phyloP scores from a whole-genome alignment of 2,797 vertebrate genomes.

The Centroberyx gerrardi region DNA sequence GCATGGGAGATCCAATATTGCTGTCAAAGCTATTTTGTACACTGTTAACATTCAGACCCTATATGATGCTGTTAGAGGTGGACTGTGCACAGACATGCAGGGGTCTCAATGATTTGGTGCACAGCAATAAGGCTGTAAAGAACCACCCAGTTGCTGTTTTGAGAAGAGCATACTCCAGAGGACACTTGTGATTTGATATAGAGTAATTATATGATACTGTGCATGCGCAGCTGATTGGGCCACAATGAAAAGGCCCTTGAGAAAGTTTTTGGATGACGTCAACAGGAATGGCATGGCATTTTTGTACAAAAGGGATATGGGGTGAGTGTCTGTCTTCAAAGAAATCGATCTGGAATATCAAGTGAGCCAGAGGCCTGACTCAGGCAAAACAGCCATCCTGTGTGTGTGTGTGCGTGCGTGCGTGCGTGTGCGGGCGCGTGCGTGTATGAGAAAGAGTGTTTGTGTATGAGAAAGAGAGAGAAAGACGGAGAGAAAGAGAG shows the following conservation, averaged over 20 bases:
- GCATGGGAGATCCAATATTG: constrained; percentile 73
- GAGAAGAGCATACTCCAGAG: constrained; percentile 40
- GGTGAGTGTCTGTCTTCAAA: constrained; percentile 74
- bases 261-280: constrained; percentile 75
- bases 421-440: not conserved
- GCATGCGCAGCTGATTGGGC: constrained; percentile 53
- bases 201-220: constrained; percentile 61
- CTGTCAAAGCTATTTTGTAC: constrained; percentile 70
- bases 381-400: constrained; percentile 66
- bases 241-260: constrained; percentile 60
- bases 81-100: constrained; percentile 20
- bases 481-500: constrained; percentile 7
- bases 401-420: constrained; percentile 49
- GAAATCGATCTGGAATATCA: constrained; percentile 78
- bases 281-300: constrained; percentile 66
- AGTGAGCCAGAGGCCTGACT: constrained; percentile 81
- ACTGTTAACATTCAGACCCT: constrained; percentile 63
- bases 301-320: constrained; percentile 65
- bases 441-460: not conserved
- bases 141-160: not conserved
- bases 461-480: constrained; percentile 24
- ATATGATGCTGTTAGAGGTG: constrained; percentile 43
- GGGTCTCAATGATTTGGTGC: constrained; percentile 20
- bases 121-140: constrained; percentile 9
- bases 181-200: constrained; percentile 69